Conservation (phyloP, 2,888 invertebrate genomes). For the Drosophila austrosaltans region DNA sequence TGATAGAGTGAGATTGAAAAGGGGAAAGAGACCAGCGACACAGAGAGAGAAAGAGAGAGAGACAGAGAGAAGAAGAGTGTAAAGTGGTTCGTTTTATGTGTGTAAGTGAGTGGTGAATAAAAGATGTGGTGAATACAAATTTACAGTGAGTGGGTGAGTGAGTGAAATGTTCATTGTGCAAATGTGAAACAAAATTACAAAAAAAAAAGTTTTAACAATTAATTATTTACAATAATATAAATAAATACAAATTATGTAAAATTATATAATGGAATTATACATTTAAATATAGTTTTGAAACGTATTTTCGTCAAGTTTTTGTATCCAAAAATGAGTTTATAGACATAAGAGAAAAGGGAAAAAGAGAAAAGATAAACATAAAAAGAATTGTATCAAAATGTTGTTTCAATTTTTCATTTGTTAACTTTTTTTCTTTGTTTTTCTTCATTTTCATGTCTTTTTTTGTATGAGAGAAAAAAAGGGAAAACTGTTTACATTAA, state of each 20-base stretch:
- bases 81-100: slow-evolving; percentile 5
- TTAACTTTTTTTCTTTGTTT: not conserved
- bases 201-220: slow-evolving; percentile 39
- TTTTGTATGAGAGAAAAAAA: not conserved
- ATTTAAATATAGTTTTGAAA: slow-evolving; percentile 20
- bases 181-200: slow-evolving; percentile 59
- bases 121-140: not conserved
- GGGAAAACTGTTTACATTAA: not conserved
- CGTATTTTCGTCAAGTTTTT: not conserved
- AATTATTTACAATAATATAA: slow-evolving; percentile 21
- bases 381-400: slow-evolving; percentile 59
- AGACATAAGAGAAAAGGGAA: slow-evolving; percentile 30
- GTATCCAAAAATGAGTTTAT: slow-evolving; percentile 1
- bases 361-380: slow-evolving; percentile 49
- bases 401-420: slow-evolving; percentile 27
- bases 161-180: slow-evolving; percentile 27
- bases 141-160: slow-evolving; percentile 24
- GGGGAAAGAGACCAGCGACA: slow-evolving; percentile 14
- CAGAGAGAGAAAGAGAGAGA: slow-evolving; percentile 7
- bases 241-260: slow-evolving; percentile 3
- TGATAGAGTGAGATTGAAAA: slow-evolving; percentile 12
- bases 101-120: not conserved
- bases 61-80: not conserved
- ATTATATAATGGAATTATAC: slow-evolving; percentile 11
- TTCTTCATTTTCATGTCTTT: slow-evolving; percentile 3